Percentiles rank a stretch among this genome's conserved stretches.
Conservation (phyloP, 2,113 vertebrate genomes). For the Eclectus roratus region DNA sequence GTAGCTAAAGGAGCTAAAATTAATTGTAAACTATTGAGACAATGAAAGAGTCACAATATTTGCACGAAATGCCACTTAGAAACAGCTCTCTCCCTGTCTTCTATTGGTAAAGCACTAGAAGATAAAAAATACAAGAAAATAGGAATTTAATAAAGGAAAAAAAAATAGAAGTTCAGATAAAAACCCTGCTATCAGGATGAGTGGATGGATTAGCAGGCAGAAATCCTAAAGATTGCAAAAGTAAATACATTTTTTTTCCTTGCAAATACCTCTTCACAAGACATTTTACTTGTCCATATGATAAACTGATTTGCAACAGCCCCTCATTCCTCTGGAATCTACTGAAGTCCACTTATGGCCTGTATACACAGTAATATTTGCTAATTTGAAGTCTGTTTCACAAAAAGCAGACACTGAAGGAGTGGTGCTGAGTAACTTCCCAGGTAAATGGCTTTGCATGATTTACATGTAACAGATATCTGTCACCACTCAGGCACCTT, state of each 20-base stretch:
- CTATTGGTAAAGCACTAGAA: neutral
- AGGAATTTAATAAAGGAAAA: neutral
- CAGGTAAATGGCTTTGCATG: neutral
- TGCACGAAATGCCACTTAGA: neutral
- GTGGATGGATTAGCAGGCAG: neutral
- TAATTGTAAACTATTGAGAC: neutral
- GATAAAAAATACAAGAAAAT: neutral
- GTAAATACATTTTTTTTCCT: fast-evolving
- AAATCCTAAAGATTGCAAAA: neutral
- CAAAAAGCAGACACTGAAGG: neutral
- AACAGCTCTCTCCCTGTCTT: neutral
- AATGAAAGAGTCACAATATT: neutral
- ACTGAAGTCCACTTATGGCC: neutral
- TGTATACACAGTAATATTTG: fast-evolving
- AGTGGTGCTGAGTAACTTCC: neutral
- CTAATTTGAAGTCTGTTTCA: neutral
- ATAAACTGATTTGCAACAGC: neutral
- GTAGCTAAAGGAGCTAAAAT: neutral
- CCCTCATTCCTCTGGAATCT: neutral
- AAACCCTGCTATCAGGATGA: neutral
- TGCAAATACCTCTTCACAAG: neutral
- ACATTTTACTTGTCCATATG: neutral
- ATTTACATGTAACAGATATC: neutral
- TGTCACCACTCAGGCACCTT: neutral
- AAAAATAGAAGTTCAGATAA: neutral